These are phyloP conservation scores for Rhabdornis inornatus DNA, from an alignment of 2,113 vertebrate genomes.

Conservation along the genomic window DNA sequence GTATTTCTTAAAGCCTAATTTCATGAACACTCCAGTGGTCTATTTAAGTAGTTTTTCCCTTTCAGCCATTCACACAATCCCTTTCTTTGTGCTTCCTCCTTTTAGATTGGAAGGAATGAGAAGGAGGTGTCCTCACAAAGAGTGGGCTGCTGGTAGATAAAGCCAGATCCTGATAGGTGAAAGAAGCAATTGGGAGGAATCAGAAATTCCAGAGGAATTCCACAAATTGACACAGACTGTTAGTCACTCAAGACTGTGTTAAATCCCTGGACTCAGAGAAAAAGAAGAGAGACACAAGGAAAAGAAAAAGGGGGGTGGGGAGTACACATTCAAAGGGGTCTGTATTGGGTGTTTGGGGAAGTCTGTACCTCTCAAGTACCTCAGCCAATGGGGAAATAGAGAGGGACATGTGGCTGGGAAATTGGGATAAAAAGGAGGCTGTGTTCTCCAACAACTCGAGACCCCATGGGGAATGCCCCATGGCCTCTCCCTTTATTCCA, in stretches of 20 bases:
- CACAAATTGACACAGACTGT: background rate
- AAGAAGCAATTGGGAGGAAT: background rate
- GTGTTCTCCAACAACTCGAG: background rate
- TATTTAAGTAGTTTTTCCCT: background rate
- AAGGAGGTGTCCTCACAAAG: background rate
- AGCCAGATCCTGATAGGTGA: background rate
- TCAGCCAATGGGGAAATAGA: background rate
- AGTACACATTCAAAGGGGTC: background rate
- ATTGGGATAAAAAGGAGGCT: background rate
- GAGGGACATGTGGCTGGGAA: fast-evolving
- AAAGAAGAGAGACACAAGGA: background rate
- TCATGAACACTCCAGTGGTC: background rate
- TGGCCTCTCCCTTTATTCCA: background rate
- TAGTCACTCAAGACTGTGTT: background rate
- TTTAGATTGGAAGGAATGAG: background rate
- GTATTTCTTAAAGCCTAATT: background rate
- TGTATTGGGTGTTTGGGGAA: background rate
- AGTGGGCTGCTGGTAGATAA: background rate
- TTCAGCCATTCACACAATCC: background rate
- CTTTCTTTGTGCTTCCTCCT: background rate
- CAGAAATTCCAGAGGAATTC: background rate
- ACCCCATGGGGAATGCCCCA: background rate
- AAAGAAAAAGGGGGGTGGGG: background rate
- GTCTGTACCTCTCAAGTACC: background rate
- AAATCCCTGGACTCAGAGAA: background rate